These are phyloP conservation scores for Philaethria dido DNA, from an alignment of 2,888 invertebrate genomes.

Conservation along the genomic window DNA sequence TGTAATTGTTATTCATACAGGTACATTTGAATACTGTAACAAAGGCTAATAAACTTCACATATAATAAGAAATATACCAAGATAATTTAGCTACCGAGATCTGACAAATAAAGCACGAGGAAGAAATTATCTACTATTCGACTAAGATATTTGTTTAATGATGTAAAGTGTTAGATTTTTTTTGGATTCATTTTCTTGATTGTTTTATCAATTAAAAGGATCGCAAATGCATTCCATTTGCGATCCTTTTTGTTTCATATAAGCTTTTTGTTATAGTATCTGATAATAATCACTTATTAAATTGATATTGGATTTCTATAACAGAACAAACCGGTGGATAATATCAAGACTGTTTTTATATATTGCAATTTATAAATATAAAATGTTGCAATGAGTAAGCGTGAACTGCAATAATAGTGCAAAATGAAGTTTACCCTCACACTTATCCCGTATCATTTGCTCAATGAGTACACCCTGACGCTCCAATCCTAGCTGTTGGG, in stretches of 20 bases:
- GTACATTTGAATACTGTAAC: constrained; percentile 20
- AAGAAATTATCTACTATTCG: neutral
- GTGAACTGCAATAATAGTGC: constrained; percentile 52
- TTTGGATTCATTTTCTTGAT: too few relatives aligned
- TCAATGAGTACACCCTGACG: constrained; percentile 95
- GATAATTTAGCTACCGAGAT: neutral
- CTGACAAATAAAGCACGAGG: neutral
- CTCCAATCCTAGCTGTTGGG: constrained; percentile 94
- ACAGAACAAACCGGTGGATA: too few relatives aligned
- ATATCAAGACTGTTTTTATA: too few relatives aligned
- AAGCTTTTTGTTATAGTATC: too few relatives aligned
- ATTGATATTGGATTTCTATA: too few relatives aligned
- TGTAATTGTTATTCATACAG: constrained; percentile 18
- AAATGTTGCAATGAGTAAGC: constrained; percentile 26
- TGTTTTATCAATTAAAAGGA: too few relatives aligned
- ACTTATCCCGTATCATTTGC: constrained; percentile 93
- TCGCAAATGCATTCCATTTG: too few relatives aligned
- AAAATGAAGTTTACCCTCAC: constrained; percentile 81
- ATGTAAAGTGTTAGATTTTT: too few relatives aligned
- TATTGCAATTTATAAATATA: neutral
- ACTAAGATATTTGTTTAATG: too few relatives aligned
- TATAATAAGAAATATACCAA: constrained; percentile 4
- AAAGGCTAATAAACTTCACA: constrained; percentile 11
- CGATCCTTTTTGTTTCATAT: too few relatives aligned
- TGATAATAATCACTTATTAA: too few relatives aligned